Base-by-base conservation (phyloP, 2,113 vertebrate genomes). In the Menidia beryllina region DNA sequence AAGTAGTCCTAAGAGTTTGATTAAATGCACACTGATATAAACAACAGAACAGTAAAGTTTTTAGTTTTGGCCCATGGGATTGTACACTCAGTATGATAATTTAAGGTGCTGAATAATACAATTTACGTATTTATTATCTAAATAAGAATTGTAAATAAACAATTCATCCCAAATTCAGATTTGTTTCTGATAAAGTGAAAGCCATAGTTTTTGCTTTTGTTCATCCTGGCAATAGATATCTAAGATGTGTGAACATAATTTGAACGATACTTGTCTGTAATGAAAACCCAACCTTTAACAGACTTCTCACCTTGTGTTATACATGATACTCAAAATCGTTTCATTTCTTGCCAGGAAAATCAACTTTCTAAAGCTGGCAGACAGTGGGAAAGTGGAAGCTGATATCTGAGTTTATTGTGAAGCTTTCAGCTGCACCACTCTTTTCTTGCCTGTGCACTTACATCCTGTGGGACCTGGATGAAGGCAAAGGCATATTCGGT, bases 381-480 rank as follows among this genome's bases (percentile, higher is more conserved):
- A 54, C 61, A 83, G 75, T 63, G 60, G 79, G 65, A 51, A 21
- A 0, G 56, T 56, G 45, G 65, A 64, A 64, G 63, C 60, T 5
- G 71, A 76, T 63, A 55, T 71, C 54, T 49, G 13, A 81, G 67
- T 75, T 75, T 59, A 84, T 82, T 82, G 41, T 48, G 43, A 67
- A 23, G 62, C 69, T 62, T 53, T 75, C 56, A 15, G 58, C 69
- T 25, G 71, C 50, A 23, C 60, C 72, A 70, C 63, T 38, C 52
- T 50, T 85, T 59, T 1, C 21, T 17, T 38, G 17, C 56, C n/a
- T 27, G 67, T 57, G 64, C 71, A 96, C 96, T 96, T 88, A 98
- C 96, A 51, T 97, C 96, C 68, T 95, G 95, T 34, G 96, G 96
- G 88, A 97, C 93, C 87, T 95, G 96, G 89, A 97, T 96, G 91